Percentiles rank a stretch among this genome's conserved stretches.
phyloP scores from a whole-genome alignment of 2,888 invertebrate species.

The Drosophila meridiana region DNA sequence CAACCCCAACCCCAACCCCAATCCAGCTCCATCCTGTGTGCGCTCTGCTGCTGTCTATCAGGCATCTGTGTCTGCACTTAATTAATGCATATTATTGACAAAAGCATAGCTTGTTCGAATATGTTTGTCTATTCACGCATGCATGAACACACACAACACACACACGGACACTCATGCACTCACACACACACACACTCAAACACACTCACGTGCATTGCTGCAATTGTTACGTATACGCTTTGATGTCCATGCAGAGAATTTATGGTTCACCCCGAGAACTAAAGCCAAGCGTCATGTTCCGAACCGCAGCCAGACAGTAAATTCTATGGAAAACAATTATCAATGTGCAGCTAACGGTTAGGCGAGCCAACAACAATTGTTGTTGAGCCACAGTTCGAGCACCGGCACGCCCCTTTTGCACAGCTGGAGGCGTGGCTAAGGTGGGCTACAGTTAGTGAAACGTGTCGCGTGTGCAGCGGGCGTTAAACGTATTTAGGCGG shows the following conservation, averaged over 20 bases:
- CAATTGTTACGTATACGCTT: constrained; percentile 63
- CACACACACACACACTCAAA: background rate
- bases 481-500: constrained; percentile 69
- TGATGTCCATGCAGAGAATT: constrained; percentile 63
- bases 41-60: constrained; percentile 22
- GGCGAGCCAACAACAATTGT: constrained; percentile 29
- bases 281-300: constrained; percentile 55
- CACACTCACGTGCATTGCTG: constrained; percentile 15
- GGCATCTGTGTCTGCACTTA: constrained; percentile 69
- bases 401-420: background rate
- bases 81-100: constrained; percentile 78
- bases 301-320: constrained; percentile 54
- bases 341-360: constrained; percentile 49
- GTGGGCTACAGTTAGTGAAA: background rate
- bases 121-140: constrained; percentile 71
- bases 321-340: constrained; percentile 73
- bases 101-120: constrained; percentile 63
- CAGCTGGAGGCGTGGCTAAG: constrained; percentile 24
- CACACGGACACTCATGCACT: constrained; percentile 9
- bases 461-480: constrained; percentile 45
- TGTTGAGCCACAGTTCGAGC: background rate
- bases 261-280: constrained; percentile 63
- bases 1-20: background rate
- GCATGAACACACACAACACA: constrained; percentile 42
- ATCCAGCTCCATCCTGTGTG: background rate